Base-by-base conservation (phyloP, 2,888 invertebrate species). In the Drosophila picticornis region DNA sequence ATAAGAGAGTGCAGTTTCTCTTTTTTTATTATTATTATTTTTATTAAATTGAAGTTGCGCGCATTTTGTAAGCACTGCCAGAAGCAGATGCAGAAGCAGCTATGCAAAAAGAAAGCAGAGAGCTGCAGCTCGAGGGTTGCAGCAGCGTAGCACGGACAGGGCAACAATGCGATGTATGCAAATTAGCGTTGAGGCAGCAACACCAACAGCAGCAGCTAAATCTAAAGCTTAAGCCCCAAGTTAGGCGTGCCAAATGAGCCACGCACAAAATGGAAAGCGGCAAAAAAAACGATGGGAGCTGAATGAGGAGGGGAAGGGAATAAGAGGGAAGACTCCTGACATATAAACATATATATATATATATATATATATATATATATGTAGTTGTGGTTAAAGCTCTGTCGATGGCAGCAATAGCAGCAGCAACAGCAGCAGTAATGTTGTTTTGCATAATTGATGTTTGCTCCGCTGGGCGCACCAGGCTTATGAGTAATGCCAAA, bases 21-120 rank as follows among this genome's bases (percentile, higher is more conserved):
- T 55, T 7, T 29, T 58, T 22, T 53, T 58, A n/a, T 51, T 43
- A 16, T 25, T 66, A 29, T 71, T 34, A 7, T 10, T 77, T 61
- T 74, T 80, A 88, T 90, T 75, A 83, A 85, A 90, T 85, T 88
- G 80, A 85, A 85, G 85, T 88, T 82, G 88, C 69, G 72, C 61
- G 79, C 90, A 88, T 75, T 78, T 73, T 88, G 29, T 43, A 71
- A 81, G 68, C 68, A 57, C 64, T 46, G 73, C 73, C 87, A 78
- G 64, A 10, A 53, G 51, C 71, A 52, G 9, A 11, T 48, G 51
- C 71, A 52, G 9, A 71, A 68, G 11, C 4, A 51, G 67, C 77
- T 65, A 64, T 34, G 36, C 55, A 75, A 50, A 62, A 65, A 64
- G 65, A 62, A 79, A 61, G 64, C 75, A 66, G 65, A 22, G 32